phyloP scores from a whole-genome alignment of 2,113 vertebrate genomes.

The Perca flavescens region DNA sequence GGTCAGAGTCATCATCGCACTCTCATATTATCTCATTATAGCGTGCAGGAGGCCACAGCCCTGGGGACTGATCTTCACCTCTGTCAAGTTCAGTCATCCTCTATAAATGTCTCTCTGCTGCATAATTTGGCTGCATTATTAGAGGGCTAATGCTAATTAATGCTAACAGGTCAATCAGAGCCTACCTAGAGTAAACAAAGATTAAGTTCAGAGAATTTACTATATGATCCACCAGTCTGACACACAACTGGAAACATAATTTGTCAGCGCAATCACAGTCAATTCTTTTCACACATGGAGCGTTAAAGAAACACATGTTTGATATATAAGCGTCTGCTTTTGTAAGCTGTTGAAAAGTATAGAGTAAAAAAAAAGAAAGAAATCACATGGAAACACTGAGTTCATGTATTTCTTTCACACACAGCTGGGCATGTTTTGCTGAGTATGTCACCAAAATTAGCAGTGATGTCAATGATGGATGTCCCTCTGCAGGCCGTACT shows the following conservation, averaged over 20 bases:
- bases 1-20: conserved; percentile 49
- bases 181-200: conserved; percentile 56
- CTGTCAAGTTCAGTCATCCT: conserved; percentile 60
- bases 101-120: conserved; percentile 59
- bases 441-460: conserved; percentile 74
- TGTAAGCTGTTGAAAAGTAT: conserved; percentile 58
- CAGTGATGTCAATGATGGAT: conserved; percentile 75
- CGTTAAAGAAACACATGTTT: conserved; percentile 57
- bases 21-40: conserved; percentile 59
- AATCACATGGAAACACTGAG: conserved; percentile 69
- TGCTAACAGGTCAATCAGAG: conserved; percentile 64
- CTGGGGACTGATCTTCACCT: conserved; percentile 60
- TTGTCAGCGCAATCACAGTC: conserved; percentile 58
- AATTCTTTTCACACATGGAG: conserved; percentile 52
- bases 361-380: conserved; percentile 46
- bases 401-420: conserved; percentile 70
- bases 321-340: conserved; percentile 55
- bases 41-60: conserved; percentile 43
- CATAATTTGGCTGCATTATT: conserved; percentile 37
- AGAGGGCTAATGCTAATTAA: conserved; percentile 69
- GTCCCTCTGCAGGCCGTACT: conserved; percentile 48
- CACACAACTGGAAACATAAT: conserved; percentile 67
- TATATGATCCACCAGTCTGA: conserved; percentile 27
- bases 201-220: conserved; percentile 43
- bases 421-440: conserved; percentile 78